phyloP scores from a whole-genome alignment of 2,113 vertebrate genomes.

The Eulemur rufifrons region DNA sequence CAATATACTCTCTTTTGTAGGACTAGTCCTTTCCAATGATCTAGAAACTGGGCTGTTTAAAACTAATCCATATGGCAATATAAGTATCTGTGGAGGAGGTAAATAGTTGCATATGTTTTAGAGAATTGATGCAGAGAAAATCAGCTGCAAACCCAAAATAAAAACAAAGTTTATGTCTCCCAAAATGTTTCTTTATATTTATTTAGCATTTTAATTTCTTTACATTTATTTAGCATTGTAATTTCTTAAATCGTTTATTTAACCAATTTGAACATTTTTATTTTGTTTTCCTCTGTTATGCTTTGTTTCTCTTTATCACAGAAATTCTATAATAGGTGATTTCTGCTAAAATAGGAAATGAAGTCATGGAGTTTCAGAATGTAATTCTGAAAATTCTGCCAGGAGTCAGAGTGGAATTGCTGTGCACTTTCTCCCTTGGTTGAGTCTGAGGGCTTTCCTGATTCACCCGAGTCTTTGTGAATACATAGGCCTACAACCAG shows the following conservation, averaged over 20 bases:
- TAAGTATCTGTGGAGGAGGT: background rate
- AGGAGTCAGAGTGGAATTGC: background rate
- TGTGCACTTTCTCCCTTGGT: background rate
- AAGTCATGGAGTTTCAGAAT: background rate
- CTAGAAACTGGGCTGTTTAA: background rate
- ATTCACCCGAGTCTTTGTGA: background rate
- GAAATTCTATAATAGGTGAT: background rate
- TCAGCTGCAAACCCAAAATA: background rate
- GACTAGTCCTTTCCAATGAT: background rate
- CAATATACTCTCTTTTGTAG: background rate
- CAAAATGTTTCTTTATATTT: constrained; percentile 29
- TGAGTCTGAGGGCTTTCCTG: background rate
- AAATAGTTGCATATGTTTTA: constrained; percentile 35
- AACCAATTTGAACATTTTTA: background rate
- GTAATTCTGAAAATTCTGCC: background rate
- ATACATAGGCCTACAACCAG: background rate
- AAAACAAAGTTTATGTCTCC: background rate
- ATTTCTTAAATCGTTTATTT: background rate
- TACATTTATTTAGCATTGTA: background rate
- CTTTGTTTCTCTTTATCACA: background rate
- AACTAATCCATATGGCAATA: constrained; percentile 23
- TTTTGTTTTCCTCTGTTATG: background rate
- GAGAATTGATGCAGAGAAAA: background rate
- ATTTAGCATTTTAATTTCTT: constrained; percentile 46
- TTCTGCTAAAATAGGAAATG: background rate